Percentiles rank a stretch among this genome's conserved stretches.
These are phyloP conservation scores for Mythimna impura DNA, from an alignment of 2,888 invertebrate species.

Conservation along the genomic window DNA sequence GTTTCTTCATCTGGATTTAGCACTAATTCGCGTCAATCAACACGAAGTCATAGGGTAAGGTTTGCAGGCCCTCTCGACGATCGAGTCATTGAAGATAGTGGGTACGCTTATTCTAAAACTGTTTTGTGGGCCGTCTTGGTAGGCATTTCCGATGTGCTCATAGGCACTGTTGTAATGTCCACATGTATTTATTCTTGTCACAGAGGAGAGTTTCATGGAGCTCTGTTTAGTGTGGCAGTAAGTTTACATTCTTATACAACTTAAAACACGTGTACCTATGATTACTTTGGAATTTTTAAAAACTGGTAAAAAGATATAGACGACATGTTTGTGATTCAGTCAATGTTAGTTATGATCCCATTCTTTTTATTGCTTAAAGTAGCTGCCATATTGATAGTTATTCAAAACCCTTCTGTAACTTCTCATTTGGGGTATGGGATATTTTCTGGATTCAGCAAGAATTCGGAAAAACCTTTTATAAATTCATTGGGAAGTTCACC, in stretches of 20 bases:
- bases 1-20: not conserved
- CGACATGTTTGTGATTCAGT: not conserved
- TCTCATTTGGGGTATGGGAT: not conserved
- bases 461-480: not conserved
- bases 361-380: not conserved
- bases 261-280: not conserved
- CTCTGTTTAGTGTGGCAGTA: constrained; percentile 41
- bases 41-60: constrained; percentile 13
- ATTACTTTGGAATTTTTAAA: not conserved
- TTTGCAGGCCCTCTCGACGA: constrained; percentile 16
- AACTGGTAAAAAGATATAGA: not conserved
- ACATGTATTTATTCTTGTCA: constrained; percentile 32
- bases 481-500: not conserved
- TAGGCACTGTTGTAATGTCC: constrained; percentile 26
- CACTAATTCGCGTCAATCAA: not conserved
- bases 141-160: constrained; percentile 24
- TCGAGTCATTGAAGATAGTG: constrained; percentile 29
- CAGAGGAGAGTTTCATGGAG: constrained; percentile 26
- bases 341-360: not conserved
- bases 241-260: constrained; percentile 34
- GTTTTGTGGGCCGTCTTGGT: not conserved
- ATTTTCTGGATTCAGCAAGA: not conserved
- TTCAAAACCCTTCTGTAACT: not conserved
- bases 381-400: not conserved
- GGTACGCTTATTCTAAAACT: constrained; percentile 1